phyloP scores from a whole-genome alignment of 2,113 vertebrate genomes.

The Condylura cristata region DNA sequence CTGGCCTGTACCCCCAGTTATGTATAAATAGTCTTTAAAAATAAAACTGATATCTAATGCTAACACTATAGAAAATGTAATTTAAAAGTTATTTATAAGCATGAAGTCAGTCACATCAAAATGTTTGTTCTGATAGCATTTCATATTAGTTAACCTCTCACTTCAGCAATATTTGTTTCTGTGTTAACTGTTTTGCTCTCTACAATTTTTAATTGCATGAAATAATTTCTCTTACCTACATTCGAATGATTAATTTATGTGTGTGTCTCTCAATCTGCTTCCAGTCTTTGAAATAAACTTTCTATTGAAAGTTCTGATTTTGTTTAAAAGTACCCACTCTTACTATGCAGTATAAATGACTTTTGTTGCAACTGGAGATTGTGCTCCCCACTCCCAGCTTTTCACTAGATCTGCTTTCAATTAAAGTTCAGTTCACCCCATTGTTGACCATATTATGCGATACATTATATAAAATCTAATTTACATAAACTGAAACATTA shows the following conservation, averaged over 20 bases:
- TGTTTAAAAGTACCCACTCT: conserved; percentile 48
- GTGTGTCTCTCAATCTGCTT: neutral
- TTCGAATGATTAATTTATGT: conserved; percentile 15
- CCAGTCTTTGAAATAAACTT: conserved; percentile 29
- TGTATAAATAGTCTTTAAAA: too few species aligned
- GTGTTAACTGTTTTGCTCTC: neutral
- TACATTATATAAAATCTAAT: conserved; percentile 51
- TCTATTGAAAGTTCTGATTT: conserved; percentile 27
- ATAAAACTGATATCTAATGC: neutral
- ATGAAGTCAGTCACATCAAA: neutral
- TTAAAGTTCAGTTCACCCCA: conserved; percentile 53
- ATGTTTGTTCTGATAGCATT: neutral
- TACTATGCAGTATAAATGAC: conserved; percentile 14
- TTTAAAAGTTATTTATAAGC: neutral
- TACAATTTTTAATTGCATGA: neutral
- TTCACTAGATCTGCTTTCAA: conserved; percentile 65
- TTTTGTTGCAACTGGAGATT: conserved; percentile 50
- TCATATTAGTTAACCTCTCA: neutral
- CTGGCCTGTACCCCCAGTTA: too few species aligned
- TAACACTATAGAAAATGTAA: neutral
- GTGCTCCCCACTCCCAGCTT: conserved; percentile 17
- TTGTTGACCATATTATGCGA: conserved; percentile 35
- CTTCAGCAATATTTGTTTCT: neutral
- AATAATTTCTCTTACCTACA: conserved; percentile 6
- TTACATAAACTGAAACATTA: conserved; percentile 69